phyloP scores from a whole-genome alignment of 2,888 invertebrate species.

The Andrena bucephala region DNA sequence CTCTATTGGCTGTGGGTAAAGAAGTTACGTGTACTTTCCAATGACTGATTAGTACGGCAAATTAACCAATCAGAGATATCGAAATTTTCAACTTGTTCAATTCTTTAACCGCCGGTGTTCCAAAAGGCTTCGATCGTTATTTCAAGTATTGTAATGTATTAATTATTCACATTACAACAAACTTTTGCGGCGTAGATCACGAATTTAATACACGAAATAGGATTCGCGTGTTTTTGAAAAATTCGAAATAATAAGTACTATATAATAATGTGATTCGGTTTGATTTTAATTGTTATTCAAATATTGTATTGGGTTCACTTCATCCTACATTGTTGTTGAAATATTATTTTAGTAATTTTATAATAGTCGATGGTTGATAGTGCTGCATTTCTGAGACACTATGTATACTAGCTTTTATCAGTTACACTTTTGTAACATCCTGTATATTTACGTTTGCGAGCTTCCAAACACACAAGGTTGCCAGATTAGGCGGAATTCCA shows the following conservation, averaged over 20 bases:
- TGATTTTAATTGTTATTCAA: too few species aligned
- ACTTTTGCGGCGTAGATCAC: too few species aligned
- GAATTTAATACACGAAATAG: too few species aligned
- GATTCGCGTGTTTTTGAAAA: too few species aligned
- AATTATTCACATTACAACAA: neutral
- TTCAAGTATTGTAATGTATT: neutral
- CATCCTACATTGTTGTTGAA: too few species aligned
- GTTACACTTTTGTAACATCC: neutral
- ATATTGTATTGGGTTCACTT: too few species aligned
- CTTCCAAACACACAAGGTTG: neutral
- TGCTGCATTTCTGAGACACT: too few species aligned
- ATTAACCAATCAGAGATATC: neutral
- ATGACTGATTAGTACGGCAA: neutral
- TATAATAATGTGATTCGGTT: too few species aligned
- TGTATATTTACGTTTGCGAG: neutral
- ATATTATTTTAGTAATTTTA: too few species aligned
- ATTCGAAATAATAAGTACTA: too few species aligned
- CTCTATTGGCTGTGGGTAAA: conserved; percentile 10
- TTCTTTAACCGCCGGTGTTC: neutral
- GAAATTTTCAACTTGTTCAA: neutral
- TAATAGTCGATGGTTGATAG: too few species aligned
- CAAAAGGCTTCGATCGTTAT: neutral
- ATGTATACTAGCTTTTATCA: neutral
- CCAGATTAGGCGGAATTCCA: too few species aligned
- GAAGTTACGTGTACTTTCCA: neutral